A percentile compares a stretch with the other conserved stretches of the same genome.
phyloP scores from a whole-genome alignment of 2,113 vertebrate genomes.

The Hymenochirus boettgeri region DNA sequence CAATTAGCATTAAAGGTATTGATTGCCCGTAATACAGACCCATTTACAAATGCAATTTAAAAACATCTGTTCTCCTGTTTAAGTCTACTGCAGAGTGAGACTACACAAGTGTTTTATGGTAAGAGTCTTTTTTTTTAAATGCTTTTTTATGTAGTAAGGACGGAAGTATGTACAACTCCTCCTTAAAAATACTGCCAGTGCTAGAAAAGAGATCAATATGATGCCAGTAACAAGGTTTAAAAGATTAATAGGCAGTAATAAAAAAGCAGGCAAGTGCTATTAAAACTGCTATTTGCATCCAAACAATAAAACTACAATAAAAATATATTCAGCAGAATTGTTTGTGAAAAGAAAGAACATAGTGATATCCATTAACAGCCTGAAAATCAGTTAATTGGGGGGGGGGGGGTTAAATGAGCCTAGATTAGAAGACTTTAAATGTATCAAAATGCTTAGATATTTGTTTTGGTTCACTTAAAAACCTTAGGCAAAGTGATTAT shows the following conservation, averaged over 20 bases:
- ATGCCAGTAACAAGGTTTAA: constrained; percentile 50
- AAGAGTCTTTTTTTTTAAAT: constrained; percentile 50
- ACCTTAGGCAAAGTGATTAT: constrained; percentile 20
- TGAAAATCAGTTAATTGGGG: constrained; percentile 37
- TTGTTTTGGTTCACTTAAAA: constrained; percentile 37
- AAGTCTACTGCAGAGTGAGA: constrained; percentile 52
- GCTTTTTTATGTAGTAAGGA: constrained; percentile 50
- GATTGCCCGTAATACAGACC: constrained; percentile 45
- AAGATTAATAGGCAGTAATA: constrained; percentile 50
- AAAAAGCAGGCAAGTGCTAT: constrained; percentile 45
- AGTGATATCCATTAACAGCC: constrained; percentile 23
- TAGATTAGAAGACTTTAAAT: constrained; percentile 35
- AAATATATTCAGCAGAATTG: constrained; percentile 33
- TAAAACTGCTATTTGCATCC: constrained; percentile 50
- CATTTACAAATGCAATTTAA: constrained; percentile 47
- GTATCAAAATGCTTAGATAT: constrained; percentile 33
- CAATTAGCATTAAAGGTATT: constrained; percentile 54
- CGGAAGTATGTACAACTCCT: constrained; percentile 46
- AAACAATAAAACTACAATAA: constrained; percentile 45
- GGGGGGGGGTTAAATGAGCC: constrained; percentile 1
- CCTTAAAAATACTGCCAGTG: constrained; percentile 48
- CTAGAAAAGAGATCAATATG: constrained; percentile 50
- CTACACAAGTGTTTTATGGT: constrained; percentile 58
- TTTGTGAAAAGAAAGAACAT: constrained; percentile 30
- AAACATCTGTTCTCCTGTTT: constrained; percentile 50